Evolutionary conservation across 2,888 invertebrate species (phyloP).

Genomic region (Miltochrista miniata): DNA sequence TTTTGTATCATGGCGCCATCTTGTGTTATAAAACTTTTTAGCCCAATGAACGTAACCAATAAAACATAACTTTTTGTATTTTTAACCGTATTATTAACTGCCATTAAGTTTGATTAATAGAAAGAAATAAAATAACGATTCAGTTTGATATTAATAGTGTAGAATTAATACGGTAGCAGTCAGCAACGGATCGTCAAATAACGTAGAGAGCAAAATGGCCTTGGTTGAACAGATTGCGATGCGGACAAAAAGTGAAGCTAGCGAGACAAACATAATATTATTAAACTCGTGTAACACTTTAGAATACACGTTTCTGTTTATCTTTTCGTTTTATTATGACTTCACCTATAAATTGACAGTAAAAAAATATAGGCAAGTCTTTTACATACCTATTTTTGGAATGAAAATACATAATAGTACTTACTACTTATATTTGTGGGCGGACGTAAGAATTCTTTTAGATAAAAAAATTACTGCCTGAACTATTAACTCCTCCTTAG

Average conservation of each 20-base stretch:
- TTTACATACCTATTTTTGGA: too few species aligned
- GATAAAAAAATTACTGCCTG: too few species aligned
- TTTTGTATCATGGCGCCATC: too few species aligned
- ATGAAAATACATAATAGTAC: too few species aligned
- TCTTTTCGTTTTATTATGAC: slow-evolving; percentile 5
- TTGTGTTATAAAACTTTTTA: background rate
- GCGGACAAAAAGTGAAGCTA: slow-evolving; percentile 37
- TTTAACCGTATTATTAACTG: background rate
- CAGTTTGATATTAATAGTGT: slow-evolving; percentile 34
- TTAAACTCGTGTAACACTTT: slow-evolving; percentile 9
- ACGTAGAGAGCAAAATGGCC: slow-evolving; percentile 44
- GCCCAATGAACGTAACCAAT: background rate
- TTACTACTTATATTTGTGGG: too few species aligned
- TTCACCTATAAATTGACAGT: background rate
- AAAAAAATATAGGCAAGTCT: too few species aligned
- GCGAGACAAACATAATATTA: slow-evolving; percentile 28
- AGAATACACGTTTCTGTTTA: slow-evolving; percentile 3
- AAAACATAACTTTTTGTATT: too few species aligned
- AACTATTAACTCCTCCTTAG: too few species aligned
- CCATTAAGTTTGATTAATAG: slow-evolving; percentile 26
- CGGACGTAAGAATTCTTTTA: too few species aligned
- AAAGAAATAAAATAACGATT: slow-evolving; percentile 38
- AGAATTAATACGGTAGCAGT: slow-evolving; percentile 42
- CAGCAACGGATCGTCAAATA: slow-evolving; percentile 40
- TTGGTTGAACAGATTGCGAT: slow-evolving; percentile 50